These are phyloP conservation scores for Meandrina meandrites DNA, from an alignment of 92 coral and sea anemone species.

Conservation along the genomic window DNA sequence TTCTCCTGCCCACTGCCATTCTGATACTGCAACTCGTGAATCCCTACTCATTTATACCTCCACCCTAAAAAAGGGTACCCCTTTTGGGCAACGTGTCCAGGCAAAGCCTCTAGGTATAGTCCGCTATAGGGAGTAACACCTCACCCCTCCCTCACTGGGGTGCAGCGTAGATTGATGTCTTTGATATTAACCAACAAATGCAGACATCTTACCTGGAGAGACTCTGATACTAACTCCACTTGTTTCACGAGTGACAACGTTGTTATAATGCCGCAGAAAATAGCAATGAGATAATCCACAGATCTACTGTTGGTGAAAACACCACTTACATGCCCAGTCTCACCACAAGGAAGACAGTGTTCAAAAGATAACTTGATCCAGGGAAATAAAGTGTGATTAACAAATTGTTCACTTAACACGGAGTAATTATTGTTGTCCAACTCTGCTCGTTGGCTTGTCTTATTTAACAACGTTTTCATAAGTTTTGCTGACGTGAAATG, in stretches of 20 bases:
- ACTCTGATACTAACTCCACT: conserved; percentile 33
- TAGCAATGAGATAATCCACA: conserved; percentile 37
- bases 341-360: not conserved
- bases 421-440: not conserved
- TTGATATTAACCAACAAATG: not conserved
- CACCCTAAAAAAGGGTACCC: too few relatives aligned
- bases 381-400: conserved; percentile 47
- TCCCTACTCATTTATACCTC: too few relatives aligned
- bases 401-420: conserved; percentile 43
- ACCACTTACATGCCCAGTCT: conserved; percentile 1
- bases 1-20: too few relatives aligned
- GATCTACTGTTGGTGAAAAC: conserved; percentile 39
- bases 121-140: too few relatives aligned
- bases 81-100: too few relatives aligned
- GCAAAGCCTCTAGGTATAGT: too few relatives aligned
- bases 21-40: too few relatives aligned
- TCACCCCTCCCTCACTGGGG: too few relatives aligned
- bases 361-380: conserved; percentile 32
- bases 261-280: conserved; percentile 66
- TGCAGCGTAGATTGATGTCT: too few relatives aligned
- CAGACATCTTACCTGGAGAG: conserved; percentile 29
- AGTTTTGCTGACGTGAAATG: conserved; percentile 65
- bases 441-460: not conserved
- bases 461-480: conserved; percentile 57
- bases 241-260: conserved; percentile 53